These are phyloP conservation scores for Tetrax tetrax DNA, from an alignment of 2,113 vertebrate species.

Conservation along the genomic window DNA sequence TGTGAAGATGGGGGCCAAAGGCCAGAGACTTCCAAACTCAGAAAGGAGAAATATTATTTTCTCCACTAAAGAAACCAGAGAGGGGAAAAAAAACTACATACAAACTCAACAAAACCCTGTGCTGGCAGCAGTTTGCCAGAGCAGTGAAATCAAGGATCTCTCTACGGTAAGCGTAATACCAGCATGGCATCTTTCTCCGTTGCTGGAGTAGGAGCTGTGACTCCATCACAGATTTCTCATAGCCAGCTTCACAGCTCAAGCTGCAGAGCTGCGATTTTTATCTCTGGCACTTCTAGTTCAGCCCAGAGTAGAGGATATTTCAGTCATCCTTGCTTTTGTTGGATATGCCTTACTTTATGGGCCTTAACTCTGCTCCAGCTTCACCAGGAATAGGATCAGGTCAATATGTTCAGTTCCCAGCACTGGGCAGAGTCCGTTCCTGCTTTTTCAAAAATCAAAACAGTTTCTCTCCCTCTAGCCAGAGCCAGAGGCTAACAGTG, in stretches of 20 bases:
- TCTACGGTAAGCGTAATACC: not conserved
- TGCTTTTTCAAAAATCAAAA: not conserved
- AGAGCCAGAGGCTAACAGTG: not conserved
- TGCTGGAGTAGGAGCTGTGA: not conserved
- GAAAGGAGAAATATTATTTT: not conserved
- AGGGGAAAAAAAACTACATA: not conserved
- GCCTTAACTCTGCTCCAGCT: not conserved
- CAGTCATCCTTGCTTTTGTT: not conserved
- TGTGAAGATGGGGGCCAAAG: not conserved
- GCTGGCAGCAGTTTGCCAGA: not conserved
- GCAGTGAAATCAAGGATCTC: not conserved
- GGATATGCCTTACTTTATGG: not conserved
- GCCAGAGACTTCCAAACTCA: not conserved
- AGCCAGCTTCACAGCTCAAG: not conserved
- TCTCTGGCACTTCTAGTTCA: not conserved
- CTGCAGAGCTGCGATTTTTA: not conserved
- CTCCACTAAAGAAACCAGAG: not conserved
- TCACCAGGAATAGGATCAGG: not conserved
- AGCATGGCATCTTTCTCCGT: not conserved
- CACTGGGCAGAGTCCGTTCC: not conserved
- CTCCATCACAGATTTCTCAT: not conserved
- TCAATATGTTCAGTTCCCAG: not conserved
- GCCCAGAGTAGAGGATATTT: not conserved
- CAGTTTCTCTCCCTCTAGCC: not conserved
- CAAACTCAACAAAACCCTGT: not conserved